Base-by-base conservation (phyloP, 1,140 invertebrate genomes). In the Drosophila gunungcola region DNA sequence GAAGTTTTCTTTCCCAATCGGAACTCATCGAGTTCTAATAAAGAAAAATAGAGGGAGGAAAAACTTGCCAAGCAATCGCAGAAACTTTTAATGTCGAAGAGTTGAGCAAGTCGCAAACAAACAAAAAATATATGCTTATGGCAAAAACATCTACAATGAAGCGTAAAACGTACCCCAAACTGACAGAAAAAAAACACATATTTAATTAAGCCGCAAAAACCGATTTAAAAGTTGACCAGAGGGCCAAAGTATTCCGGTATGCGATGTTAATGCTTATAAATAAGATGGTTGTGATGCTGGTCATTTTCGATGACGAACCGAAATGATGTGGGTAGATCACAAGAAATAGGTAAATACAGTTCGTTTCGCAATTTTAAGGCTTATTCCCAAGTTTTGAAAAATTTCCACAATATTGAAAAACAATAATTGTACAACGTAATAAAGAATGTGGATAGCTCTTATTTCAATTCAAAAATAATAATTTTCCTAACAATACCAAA, bases 211-310 rank as follows among this genome's bases (percentile, higher is more conserved):
- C 73, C 62, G 42, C 73, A 41, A 60, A 73, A 68, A 76, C 52
- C 62, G 65, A 86, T 88, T 88, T 53, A 86, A 64, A 65, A 61
- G 64, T 70, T 83, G 76, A 73, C 63, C 81, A 80, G 57, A 76
- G 64, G 62, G 49, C 29, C 53, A 68, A 57, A 60, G 69, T 38
- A 53, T 53, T 79, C 46, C 62, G 38, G 29, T 65, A 41, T 29
- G 53, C 52, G 49, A 41, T 63, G 43, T 27, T 49, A 16, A 79
- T 81, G 42, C 46, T 57, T 42, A 49, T 53, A 64, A 61, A 65
- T 56, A 46, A 67, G 45, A 56, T 58, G 36, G n/a, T 36, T 21
- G 34, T 53, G 36, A 69, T 83, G 72, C 51, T 76, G 73, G 62
- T 49, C 64, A 39, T 46, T 34, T 55, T 34, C 25, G 46, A 81